Conservation (phyloP, 1,140 invertebrate genomes). For the Ctenoplectra terminalis region DNA sequence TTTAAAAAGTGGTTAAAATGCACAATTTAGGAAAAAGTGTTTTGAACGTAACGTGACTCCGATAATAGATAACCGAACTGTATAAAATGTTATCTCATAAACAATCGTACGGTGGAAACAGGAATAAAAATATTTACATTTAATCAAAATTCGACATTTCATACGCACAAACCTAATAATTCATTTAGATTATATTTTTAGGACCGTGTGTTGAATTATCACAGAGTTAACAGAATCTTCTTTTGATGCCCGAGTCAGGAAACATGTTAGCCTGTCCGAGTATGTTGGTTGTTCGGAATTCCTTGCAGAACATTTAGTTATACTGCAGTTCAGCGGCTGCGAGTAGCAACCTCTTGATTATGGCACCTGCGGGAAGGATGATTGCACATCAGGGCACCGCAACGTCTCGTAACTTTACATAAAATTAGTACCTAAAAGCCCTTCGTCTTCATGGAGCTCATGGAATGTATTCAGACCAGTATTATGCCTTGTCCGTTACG, state of each 20-base stretch:
- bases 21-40: too few relatives aligned
- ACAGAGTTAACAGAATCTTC: neutral
- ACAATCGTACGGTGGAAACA: too few relatives aligned
- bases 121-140: too few relatives aligned
- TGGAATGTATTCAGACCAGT: constrained; percentile 21
- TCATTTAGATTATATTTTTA: neutral
- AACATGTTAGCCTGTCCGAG: neutral
- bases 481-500: constrained; percentile 6
- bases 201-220: neutral
- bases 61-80: too few relatives aligned
- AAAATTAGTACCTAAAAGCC: constrained; percentile 81
- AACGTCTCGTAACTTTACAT: constrained; percentile 78
- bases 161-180: too few relatives aligned
- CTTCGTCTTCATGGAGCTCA: constrained; percentile 69
- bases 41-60: too few relatives aligned
- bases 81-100: too few relatives aligned
- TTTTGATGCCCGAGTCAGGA: neutral
- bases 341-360: constrained; percentile 67
- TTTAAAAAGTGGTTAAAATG: too few relatives aligned
- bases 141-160: too few relatives aligned
- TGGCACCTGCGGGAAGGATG: constrained; percentile 72
- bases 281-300: constrained; percentile 40
- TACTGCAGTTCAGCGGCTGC: constrained; percentile 52
- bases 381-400: constrained; percentile 71
- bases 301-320: constrained; percentile 67